Conservation (phyloP, 2,888 invertebrate genomes). For the Deroplatys truncata region DNA sequence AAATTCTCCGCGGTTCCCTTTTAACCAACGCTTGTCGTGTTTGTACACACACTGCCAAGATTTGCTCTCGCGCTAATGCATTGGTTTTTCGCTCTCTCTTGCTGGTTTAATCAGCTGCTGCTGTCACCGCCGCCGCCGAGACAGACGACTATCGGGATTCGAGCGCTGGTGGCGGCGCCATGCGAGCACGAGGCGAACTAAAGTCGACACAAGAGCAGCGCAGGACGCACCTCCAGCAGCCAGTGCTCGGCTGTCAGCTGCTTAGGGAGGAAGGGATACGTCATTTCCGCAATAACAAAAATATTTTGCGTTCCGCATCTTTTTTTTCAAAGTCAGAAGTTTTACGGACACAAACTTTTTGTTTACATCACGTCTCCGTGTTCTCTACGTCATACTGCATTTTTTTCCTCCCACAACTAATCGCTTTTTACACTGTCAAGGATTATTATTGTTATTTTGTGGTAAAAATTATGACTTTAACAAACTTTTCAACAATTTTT, state of each 20-base stretch:
- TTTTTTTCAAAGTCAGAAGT: not conserved
- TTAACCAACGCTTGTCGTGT: not conserved
- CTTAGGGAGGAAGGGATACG: not conserved
- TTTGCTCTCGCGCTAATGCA: not conserved
- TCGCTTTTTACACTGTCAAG: not conserved
- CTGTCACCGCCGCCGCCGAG: not conserved
- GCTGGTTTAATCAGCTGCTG: not conserved
- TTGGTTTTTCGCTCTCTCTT: not conserved
- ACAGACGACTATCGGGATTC: not conserved
- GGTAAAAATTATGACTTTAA: not conserved
- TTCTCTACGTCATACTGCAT: not conserved
- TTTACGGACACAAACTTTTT: not conserved
- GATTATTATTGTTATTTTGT: not conserved
- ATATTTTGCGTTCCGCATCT: not conserved
- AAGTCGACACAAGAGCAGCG: not conserved
- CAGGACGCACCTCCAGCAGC: not conserved
- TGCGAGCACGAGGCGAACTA: not conserved
- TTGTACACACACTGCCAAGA: not conserved
- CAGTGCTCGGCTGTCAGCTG: conserved; percentile 15
- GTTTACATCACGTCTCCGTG: not conserved
- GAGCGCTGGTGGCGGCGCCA: not conserved
- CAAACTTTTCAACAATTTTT: not conserved
- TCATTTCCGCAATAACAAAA: not conserved
- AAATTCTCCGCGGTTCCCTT: not conserved
- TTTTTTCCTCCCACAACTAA: not conserved